Evolutionary conservation across 2,888 invertebrate genomes (phyloP), one percentile per base, ranked within the genome.

Genomic region (Hesperia comma): DNA sequence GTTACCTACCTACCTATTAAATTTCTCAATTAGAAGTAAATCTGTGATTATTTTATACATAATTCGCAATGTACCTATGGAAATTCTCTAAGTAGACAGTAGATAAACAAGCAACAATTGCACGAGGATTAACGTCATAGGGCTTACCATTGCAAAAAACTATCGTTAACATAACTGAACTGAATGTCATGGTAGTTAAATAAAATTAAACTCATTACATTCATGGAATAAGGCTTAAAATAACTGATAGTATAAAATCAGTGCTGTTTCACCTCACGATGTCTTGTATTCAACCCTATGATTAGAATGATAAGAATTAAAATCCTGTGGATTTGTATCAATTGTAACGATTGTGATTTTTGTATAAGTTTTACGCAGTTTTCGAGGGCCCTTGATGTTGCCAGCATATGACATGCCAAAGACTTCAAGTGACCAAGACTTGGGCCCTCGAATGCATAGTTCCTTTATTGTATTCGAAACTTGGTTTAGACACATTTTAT

Each of bases 381-480:
- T 81, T 86, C 78, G 76, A 91, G 90, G 74, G 82, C 81, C 70
- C 91, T 92, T 76, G 70, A 88, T 86, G 86, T 83, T 89, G 82
- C 82, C 82, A 85, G 75, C 85, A 85, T 75, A 81, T 88, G 87
- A 85, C 85, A 78, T 82, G 85, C 78, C 79, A 79, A 83, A 83
- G 87, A 87, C 86, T 82, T 86, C 77, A 75, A 89, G 86, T 85
- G 85, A 82, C 77, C 80, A 81, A 82, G 86, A 85, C 61, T 41
- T 49, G n/a, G 40, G 33, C 40, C 60, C 46, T 61, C 46, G 53
- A 55, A 55, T 61, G 61, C 60, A 55, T 55, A 54, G 57, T 43
- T 40, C 43, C 61, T 46, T 54, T 60, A 60, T 67, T 67, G 66
- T 67, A 61, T 49, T 54, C 21, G 46, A 26, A 40, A 46, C 46